phyloP scores from a whole-genome alignment of 2,113 vertebrate species.

The Cryptotis parvus region DNA sequence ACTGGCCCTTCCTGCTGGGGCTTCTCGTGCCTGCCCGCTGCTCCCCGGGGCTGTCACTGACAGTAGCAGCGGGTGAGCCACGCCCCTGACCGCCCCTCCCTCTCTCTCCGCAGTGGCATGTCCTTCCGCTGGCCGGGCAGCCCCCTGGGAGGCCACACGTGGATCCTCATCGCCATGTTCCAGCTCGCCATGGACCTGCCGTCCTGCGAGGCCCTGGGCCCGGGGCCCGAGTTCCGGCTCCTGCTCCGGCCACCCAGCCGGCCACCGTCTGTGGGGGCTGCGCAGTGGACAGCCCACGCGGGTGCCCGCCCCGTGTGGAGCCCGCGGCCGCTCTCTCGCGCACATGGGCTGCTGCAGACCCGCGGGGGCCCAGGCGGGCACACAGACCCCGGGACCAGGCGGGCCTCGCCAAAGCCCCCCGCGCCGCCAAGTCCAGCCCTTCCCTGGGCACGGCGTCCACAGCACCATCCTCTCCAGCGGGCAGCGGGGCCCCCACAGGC shows the following conservation, averaged over 20 bases:
- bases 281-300: slow-evolving; percentile 76
- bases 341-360: slow-evolving; percentile 56
- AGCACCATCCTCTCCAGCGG: not conserved
- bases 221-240: slow-evolving; percentile 73
- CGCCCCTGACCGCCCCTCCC: no score
- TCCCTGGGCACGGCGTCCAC: not conserved
- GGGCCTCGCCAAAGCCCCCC: slow-evolving; percentile 62
- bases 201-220: slow-evolving; percentile 83
- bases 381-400: slow-evolving; percentile 76
- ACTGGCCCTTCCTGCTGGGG: no score
- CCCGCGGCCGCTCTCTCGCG: slow-evolving; percentile 58
- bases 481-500: not conserved
- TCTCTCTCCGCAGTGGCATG: slow-evolving; percentile 3
- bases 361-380: slow-evolving; percentile 71
- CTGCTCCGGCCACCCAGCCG: slow-evolving; percentile 76
- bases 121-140: slow-evolving; percentile 87
- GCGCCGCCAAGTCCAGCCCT: slow-evolving; percentile 46
- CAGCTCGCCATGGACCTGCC: slow-evolving; percentile 89
- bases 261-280: slow-evolving; percentile 83
- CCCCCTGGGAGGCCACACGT: slow-evolving; percentile 89
- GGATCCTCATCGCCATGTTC: slow-evolving; percentile 91
- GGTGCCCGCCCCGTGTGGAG: slow-evolving; percentile 77
- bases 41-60: no score
- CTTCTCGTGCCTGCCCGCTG: no score
- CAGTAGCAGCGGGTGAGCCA: no score